Conservation (phyloP, 2,888 invertebrate species). For the Eupithecia subumbrata region DNA sequence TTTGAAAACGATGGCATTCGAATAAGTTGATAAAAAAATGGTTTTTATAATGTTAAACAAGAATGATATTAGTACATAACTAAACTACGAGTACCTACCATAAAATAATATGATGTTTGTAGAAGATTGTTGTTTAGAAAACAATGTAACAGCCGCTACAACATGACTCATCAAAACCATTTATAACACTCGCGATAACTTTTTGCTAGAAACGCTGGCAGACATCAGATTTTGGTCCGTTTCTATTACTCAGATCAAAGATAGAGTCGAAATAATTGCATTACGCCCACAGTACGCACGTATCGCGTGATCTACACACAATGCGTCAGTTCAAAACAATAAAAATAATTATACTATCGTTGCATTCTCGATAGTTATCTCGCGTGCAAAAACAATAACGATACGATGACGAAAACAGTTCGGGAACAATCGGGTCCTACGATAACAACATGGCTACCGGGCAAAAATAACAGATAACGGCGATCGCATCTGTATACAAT, state of each 20-base stretch:
- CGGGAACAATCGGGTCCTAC: constrained; percentile 73
- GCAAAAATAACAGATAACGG: constrained; percentile 79
- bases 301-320: constrained; percentile 50
- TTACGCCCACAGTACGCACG: constrained; percentile 35
- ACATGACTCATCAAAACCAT: constrained; percentile 23
- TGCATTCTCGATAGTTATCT: constrained; percentile 53
- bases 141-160: constrained; percentile 2
- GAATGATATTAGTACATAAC: not conserved
- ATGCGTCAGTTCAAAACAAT: constrained; percentile 55
- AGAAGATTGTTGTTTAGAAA: not conserved
- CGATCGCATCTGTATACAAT: constrained; percentile 81
- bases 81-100: no score
- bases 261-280: constrained; percentile 45
- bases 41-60: not conserved
- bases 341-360: constrained; percentile 59
- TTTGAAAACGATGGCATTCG: not conserved
- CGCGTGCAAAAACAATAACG: constrained; percentile 56
- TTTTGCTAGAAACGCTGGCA: constrained; percentile 31
- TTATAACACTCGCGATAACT: constrained; percentile 31
- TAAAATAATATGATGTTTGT: not conserved
- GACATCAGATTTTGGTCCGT: constrained; percentile 38
- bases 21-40: not conserved
- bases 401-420: constrained; percentile 70
- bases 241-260: constrained; percentile 43
- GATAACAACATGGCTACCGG: constrained; percentile 74